Evolutionary conservation across 2,888 invertebrate species (phyloP).

Genomic region (Meliscaeva auricollis): DNA sequence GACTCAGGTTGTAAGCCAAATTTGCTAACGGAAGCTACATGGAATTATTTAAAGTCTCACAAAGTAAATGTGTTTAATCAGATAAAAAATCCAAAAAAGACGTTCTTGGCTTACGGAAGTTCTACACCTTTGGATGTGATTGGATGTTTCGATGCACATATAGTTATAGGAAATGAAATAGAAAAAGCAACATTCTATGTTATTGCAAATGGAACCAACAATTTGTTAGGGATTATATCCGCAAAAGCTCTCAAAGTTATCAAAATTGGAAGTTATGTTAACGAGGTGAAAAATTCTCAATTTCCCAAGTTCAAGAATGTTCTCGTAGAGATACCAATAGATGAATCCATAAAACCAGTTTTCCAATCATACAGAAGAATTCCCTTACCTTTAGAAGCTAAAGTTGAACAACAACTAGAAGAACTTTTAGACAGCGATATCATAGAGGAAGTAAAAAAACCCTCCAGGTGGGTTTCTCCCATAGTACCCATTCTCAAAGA

Average conservation of each 20-base stretch:
- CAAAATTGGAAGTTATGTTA: constrained; percentile 19
- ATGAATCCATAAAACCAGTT: constrained; percentile 29
- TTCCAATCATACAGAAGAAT: constrained; percentile 24
- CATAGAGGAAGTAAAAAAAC: constrained; percentile 36
- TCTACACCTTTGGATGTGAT: constrained; percentile 21
- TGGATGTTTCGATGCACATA: constrained; percentile 18
- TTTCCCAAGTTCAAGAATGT: constrained; percentile 47
- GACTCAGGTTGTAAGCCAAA: constrained; percentile 41
- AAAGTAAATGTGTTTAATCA: constrained; percentile 29
- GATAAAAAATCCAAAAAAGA: constrained; percentile 41
- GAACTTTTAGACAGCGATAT: constrained; percentile 42
- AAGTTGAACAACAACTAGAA: constrained; percentile 39
- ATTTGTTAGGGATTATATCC: constrained; percentile 24
- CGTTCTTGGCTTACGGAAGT: constrained; percentile 37
- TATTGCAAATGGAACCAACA: constrained; percentile 44
- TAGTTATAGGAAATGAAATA: constrained; percentile 16
- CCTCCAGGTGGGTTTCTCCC: constrained; percentile 46
- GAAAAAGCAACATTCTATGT: constrained; percentile 28
- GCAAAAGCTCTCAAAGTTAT: constrained; percentile 35
- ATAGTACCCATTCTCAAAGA: constrained; percentile 37
- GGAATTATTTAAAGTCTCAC: constrained; percentile 30
- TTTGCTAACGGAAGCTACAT: constrained; percentile 33
- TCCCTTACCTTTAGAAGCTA: constrained; percentile 38
- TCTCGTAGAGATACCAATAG: constrained; percentile 25
- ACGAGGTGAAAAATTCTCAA: constrained; percentile 31